Conservation (phyloP, 2,113 vertebrate species). For the Saccopteryx bilineata region DNA sequence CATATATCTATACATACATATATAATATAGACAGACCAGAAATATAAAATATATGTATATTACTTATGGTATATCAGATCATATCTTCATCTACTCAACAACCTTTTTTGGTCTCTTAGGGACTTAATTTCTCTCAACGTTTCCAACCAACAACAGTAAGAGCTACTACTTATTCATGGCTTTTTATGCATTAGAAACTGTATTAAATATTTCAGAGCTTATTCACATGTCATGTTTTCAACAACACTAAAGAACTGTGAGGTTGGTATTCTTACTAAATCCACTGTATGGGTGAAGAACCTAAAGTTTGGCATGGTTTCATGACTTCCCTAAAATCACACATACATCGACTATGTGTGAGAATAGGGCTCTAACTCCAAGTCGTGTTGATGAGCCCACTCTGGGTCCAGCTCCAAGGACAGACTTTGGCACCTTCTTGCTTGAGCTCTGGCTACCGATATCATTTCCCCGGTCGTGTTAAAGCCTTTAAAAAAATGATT, state of each 20-base stretch:
- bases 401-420: neutral
- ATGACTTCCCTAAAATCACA: neutral
- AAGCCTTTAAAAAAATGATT: neutral
- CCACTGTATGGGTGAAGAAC: neutral
- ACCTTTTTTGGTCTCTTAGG: neutral
- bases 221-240: neutral
- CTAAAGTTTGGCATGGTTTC: neutral
- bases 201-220: neutral
- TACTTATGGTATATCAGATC: neutral
- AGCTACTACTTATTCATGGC: neutral
- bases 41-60: neutral
- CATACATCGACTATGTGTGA: neutral
- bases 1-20: neutral
- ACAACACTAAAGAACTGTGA: neutral
- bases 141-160: neutral
- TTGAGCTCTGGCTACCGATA: neutral
- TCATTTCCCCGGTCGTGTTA: neutral
- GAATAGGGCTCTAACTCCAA: fast-evolving
- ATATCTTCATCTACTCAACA: neutral
- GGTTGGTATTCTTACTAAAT: neutral
- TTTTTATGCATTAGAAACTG: neutral
- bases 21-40: neutral
- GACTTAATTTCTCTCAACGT: neutral
- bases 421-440: neutral
- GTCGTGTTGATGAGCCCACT: neutral